A percentile compares a stretch with the other conserved stretches of the same genome.
phyloP scores from a whole-genome alignment of 1,140 invertebrate genomes.

The Cherax quadricarinatus region DNA sequence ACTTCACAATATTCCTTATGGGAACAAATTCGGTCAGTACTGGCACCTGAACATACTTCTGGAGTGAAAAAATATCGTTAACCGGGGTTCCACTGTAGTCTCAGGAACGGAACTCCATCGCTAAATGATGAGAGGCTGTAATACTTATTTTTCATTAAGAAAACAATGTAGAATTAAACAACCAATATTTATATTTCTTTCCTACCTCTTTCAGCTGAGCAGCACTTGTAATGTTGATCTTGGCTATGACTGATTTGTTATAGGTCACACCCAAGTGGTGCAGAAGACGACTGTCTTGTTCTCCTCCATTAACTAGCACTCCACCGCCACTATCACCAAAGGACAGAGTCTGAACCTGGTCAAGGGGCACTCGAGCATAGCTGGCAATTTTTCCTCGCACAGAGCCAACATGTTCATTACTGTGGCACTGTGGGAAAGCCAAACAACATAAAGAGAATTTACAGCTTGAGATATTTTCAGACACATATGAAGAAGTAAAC shows the following conservation, averaged over 20 bases:
- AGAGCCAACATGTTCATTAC: constrained; percentile 78
- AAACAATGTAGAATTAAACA: not conserved
- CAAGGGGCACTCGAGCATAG: constrained; percentile 66
- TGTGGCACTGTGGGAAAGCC: constrained; percentile 75
- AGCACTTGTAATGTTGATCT: constrained; percentile 59
- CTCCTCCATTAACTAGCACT: constrained; percentile 38
- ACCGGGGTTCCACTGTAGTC: too few relatives aligned
- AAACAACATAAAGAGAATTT: not conserved
- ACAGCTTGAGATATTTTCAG: not conserved
- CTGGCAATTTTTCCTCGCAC: constrained; percentile 76
- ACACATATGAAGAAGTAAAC: too few relatives aligned
- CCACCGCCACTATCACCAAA: constrained; percentile 75
- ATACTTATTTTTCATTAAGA: too few relatives aligned
- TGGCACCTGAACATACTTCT: too few relatives aligned
- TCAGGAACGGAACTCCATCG: too few relatives aligned
- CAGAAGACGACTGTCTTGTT: constrained; percentile 58
- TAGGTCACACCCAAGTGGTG: constrained; percentile 34
- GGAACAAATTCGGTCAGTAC: too few relatives aligned
- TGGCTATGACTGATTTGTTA: constrained; percentile 47
- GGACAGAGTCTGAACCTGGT: constrained; percentile 76
- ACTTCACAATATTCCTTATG: too few relatives aligned
- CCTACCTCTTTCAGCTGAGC: constrained; percentile 73
- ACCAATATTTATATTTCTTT: not conserved
- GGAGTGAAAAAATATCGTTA: too few relatives aligned
- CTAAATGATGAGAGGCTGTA: too few relatives aligned